Evolutionary conservation across 1,140 invertebrate species (phyloP).

Genomic region (Heliconius nattereri): DNA sequence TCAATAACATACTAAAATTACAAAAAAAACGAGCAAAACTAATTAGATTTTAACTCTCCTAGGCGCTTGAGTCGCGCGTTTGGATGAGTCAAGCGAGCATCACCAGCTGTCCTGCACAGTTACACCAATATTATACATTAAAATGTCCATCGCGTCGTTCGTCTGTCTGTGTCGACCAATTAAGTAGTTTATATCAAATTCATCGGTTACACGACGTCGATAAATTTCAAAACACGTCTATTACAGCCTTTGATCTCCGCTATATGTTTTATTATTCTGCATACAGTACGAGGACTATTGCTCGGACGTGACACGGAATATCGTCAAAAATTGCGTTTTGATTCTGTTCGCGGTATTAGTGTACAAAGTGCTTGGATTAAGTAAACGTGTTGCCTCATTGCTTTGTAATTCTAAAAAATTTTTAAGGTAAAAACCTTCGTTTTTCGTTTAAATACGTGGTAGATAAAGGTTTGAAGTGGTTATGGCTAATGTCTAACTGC

Average conservation of each 20-base stretch:
- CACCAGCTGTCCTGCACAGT: constrained; percentile 21
- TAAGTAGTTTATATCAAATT: constrained; percentile 61
- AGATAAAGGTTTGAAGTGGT: no score
- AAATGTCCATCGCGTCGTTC: constrained; percentile 52
- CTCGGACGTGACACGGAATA: constrained; percentile 67
- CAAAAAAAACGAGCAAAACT: no score
- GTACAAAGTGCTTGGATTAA: constrained; percentile 44
- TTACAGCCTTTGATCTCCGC: constrained; percentile 76
- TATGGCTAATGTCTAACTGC: no score
- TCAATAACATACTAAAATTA: no score
- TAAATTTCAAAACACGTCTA: constrained; percentile 78
- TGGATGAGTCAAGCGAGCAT: not conserved
- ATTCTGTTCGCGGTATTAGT: constrained; percentile 60
- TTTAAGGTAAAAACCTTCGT: not conserved
- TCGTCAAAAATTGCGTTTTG: constrained; percentile 65
- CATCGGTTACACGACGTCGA: constrained; percentile 64
- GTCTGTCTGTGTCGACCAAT: constrained; percentile 53
- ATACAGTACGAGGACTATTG: constrained; percentile 67
- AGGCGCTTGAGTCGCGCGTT: not conserved
- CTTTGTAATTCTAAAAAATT: not conserved
- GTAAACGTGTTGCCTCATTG: not conserved
- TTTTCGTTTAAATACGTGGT: no score
- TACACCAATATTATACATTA: constrained; percentile 55
- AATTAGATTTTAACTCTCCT: no score
- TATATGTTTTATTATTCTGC: constrained; percentile 70